Conservation (phyloP, 2,113 vertebrate species). For the Eonycteris spelaea region DNA sequence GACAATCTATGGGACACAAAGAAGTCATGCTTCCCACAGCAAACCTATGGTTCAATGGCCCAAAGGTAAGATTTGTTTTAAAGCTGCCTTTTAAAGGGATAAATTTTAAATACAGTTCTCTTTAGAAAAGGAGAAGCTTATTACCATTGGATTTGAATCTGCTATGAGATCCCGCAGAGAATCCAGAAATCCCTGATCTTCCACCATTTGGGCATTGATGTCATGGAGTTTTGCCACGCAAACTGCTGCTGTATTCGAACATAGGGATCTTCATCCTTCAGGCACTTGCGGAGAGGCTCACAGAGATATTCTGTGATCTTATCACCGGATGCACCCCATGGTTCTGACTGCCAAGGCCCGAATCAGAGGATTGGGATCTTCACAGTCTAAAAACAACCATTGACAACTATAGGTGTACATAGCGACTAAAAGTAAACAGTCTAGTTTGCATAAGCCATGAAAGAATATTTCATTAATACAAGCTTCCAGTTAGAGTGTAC, state of each 20-base stretch:
- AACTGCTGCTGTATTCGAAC: constrained; percentile 96
- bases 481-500: background rate
- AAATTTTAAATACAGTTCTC: background rate
- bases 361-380: constrained; percentile 98
- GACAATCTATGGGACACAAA: background rate
- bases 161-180: constrained; percentile 97
- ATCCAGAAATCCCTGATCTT: constrained; percentile 98
- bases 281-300: constrained; percentile 96
- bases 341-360: constrained; percentile 97
- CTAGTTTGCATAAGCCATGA: background rate
- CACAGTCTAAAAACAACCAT: constrained; percentile 88
- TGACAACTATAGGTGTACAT: background rate
- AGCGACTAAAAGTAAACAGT: background rate
- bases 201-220: constrained; percentile 99
- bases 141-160: constrained; percentile 99
- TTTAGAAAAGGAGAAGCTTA: background rate
- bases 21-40: background rate
- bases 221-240: constrained; percentile 99
- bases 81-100: background rate
- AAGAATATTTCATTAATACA: background rate
- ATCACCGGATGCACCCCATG: constrained; percentile 98
- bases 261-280: constrained; percentile 98
- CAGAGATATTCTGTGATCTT: constrained; percentile 99
- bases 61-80: constrained; percentile 8
- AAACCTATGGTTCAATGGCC: background rate